phyloP scores from a whole-genome alignment of 2,888 invertebrate genomes.

The Temnothorax rugatulus region DNA sequence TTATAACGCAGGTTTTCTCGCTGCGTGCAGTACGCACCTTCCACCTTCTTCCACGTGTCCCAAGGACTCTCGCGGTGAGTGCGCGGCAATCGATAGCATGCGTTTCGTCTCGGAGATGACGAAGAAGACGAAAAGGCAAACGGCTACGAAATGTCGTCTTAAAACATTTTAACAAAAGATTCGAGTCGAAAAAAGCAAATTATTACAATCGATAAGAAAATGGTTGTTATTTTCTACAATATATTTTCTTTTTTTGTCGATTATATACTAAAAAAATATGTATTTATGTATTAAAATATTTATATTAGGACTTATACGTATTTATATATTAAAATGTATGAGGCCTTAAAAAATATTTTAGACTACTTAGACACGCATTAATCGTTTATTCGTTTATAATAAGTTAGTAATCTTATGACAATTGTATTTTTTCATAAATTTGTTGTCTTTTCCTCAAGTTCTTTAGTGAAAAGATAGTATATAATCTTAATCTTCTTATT shows the following conservation, averaged over 20 bases:
- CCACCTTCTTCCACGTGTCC: constrained; percentile 74
- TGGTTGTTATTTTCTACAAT: background rate
- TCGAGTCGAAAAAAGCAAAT: background rate
- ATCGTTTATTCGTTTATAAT: background rate
- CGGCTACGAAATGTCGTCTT: background rate
- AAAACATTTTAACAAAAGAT: background rate
- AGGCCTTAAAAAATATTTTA: background rate
- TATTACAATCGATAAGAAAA: background rate
- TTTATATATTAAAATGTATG: background rate
- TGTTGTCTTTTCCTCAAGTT: background rate
- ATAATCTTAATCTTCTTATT: background rate
- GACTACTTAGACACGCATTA: background rate
- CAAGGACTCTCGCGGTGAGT: constrained; percentile 77
- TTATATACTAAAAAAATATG: background rate
- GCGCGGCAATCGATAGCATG: constrained; percentile 69
- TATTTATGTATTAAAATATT: background rate
- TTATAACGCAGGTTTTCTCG: constrained; percentile 75
- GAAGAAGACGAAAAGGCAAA: constrained; percentile 50
- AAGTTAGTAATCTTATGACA: no score
- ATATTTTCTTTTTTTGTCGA: background rate
- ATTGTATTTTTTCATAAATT: background rate
- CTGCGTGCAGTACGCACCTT: constrained; percentile 73
- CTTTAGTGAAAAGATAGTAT: background rate
- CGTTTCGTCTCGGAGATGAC: constrained; percentile 60
- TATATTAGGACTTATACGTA: background rate